phyloP scores from a whole-genome alignment of 2,888 invertebrate genomes.

The Acleris laterana region DNA sequence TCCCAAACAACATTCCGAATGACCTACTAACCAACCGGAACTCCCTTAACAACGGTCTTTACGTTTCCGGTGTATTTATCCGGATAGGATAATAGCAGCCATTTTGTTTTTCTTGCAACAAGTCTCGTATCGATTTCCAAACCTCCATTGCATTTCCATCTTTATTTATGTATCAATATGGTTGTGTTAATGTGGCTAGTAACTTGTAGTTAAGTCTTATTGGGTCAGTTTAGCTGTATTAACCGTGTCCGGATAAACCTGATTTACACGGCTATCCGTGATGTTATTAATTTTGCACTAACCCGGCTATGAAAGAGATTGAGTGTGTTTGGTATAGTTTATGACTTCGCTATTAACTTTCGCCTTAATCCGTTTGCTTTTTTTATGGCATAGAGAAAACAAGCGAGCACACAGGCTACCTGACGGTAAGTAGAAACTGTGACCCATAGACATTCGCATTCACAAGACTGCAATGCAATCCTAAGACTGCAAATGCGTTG shows the following conservation, averaged over 20 bases:
- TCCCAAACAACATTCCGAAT: neutral
- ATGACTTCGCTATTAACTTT: conserved; percentile 22
- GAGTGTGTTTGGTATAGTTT: conserved; percentile 24
- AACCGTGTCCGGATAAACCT: conserved; percentile 17
- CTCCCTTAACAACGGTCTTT: conserved; percentile 16
- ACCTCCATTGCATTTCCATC: no score
- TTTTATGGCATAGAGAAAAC: no score
- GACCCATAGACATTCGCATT: no score
- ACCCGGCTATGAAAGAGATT: conserved; percentile 27
- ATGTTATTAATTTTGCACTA: conserved; percentile 31
- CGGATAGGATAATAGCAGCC: conserved; percentile 22
- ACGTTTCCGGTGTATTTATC: conserved; percentile 27
- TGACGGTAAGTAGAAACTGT: no score
- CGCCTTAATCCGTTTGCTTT: no score
- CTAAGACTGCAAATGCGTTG: no score
- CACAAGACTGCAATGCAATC: no score
- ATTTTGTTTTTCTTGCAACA: neutral
- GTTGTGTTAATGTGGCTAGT: no score
- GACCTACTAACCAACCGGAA: conserved; percentile 9
- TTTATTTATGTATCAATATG: no score
- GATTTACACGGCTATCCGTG: conserved; percentile 29
- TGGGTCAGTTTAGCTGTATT: conserved; percentile 4
- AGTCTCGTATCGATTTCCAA: no score
- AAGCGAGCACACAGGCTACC: no score
- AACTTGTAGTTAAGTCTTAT: no score